A percentile compares a stretch with the other conserved stretches of the same genome.
Conservation (phyloP, 2,888 invertebrate species). For the Eurytoma adleriae region DNA sequence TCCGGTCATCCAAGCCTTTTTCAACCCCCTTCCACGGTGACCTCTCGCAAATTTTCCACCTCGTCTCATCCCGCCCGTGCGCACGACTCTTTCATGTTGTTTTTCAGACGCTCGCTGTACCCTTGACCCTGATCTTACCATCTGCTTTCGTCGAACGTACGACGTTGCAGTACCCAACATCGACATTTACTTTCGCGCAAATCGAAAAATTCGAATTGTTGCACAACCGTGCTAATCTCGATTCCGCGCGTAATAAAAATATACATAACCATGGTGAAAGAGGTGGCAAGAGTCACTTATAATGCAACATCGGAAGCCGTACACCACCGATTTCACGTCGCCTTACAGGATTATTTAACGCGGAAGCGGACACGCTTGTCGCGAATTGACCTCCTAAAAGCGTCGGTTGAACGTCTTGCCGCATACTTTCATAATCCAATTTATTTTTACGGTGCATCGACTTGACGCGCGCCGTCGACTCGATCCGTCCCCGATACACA, state of each 20-base stretch:
- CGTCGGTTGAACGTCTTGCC: constrained; percentile 28
- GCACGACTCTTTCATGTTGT: constrained; percentile 20
- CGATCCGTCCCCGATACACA: no score
- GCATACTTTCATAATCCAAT: constrained; percentile 40
- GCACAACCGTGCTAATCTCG: no score
- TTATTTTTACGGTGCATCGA: constrained; percentile 38
- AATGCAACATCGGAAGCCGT: constrained; percentile 48
- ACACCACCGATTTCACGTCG: constrained; percentile 30
- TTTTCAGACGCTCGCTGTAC: background rate
- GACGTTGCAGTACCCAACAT: background rate
- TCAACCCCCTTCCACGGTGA: constrained; percentile 3
- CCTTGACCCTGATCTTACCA: constrained; percentile 29
- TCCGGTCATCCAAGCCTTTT: constrained; percentile 17
- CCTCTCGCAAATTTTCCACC: constrained; percentile 17
- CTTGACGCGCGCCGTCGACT: background rate
- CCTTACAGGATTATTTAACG: constrained; percentile 52
- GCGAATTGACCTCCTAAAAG: constrained; percentile 41
- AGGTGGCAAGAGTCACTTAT: no score
- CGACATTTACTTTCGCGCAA: background rate
- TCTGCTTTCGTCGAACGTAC: background rate
- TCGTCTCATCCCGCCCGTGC: constrained; percentile 30
- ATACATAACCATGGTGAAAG: no score
- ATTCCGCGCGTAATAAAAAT: no score
- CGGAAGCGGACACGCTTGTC: constrained; percentile 31
- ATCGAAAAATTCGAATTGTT: no score